Conservation (phyloP, 2,797 vertebrate genomes). For the Ctenopoma kingsleyae region DNA sequence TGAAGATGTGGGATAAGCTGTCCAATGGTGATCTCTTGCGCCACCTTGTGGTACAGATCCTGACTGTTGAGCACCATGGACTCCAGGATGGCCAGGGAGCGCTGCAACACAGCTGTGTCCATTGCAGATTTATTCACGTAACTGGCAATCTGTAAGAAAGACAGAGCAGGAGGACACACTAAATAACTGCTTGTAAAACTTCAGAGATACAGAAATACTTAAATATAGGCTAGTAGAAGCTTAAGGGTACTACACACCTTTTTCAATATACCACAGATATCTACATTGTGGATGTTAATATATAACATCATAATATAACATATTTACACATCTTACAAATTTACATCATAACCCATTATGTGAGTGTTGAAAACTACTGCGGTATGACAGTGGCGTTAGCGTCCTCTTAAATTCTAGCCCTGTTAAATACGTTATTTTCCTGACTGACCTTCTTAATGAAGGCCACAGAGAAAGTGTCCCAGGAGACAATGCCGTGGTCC, state of each 20-base stretch:
- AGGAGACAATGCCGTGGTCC: constrained; percentile 99
- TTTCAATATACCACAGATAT: too few relatives aligned
- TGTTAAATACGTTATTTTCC: constrained; percentile 25
- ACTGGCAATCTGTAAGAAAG: constrained; percentile 89
- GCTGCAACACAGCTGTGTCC: constrained; percentile 93
- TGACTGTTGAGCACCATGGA: constrained; percentile 99
- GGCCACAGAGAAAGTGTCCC: constrained; percentile 98
- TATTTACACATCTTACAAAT: neutral
- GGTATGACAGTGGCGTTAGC: neutral
- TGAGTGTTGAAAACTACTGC: neutral
- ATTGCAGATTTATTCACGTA: constrained; percentile 96
- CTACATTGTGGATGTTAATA: too few relatives aligned
- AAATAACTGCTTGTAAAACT: neutral
- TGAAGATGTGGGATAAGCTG: constrained; percentile 97
- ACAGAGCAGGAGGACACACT: neutral
- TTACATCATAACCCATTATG: neutral
- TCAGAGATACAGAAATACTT: neutral
- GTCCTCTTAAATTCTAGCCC: neutral
- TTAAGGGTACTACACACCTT: too few relatives aligned
- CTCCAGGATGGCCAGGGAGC: constrained; percentile 96
- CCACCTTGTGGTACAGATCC: constrained; percentile 98
- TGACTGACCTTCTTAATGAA: constrained; percentile 97
- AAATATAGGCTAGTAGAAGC: neutral
- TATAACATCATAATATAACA: too few relatives aligned
- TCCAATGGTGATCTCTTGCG: constrained; percentile 98